Evolutionary conservation across 35 echinoderm and acorn worm species (phyloP), one percentile per base, ranked within the genome.

Genomic region (Ophioderma brevispina): DNA sequence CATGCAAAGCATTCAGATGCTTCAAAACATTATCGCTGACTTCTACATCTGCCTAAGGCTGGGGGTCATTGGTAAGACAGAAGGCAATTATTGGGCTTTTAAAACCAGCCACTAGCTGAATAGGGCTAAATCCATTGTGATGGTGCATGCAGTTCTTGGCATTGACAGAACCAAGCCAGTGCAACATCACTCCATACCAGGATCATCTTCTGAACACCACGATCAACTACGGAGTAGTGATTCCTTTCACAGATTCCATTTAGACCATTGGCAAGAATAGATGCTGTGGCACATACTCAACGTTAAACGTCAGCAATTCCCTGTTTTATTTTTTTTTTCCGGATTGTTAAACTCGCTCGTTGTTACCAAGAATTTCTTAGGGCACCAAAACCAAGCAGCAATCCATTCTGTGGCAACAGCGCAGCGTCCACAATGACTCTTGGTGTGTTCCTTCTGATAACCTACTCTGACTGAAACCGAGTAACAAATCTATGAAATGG

Each of bases 381-480:
- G 89, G n/a, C 80, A 81, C 33, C 81, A 80, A 76, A 91, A 76
- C 32, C 89, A 80, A 77, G 89, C 80, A 36, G 89, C 89, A 37
- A 91, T 91, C 80, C 80, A 91, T 41, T 91, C 64, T 78, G 89
- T 91, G 33, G 39, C 52, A 83, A 90, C 56, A 40, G 13, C 75
- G 30, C 56, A 40, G 13, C 75, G 30, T 91, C 82, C 31, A 85
- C 82, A 85, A 91, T 75, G 1, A 86, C 84, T 39, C 77, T 86
- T 21, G 52, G 84, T 8, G 59, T 34, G 19, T 86, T 86, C 23
- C 35, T 86, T 39, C 37, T 86, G 84, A 86, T 86, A 28, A 91
- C 35, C 78, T 86, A n/a, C 76, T 78, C 35, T 84, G 75, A 46
- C 89, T 90, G 56, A 90, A 90, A 39, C 89, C 21, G 37, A 80